Evolutionary conservation across 2,888 invertebrate species (phyloP).

Genomic region (Arge pagana): DNA sequence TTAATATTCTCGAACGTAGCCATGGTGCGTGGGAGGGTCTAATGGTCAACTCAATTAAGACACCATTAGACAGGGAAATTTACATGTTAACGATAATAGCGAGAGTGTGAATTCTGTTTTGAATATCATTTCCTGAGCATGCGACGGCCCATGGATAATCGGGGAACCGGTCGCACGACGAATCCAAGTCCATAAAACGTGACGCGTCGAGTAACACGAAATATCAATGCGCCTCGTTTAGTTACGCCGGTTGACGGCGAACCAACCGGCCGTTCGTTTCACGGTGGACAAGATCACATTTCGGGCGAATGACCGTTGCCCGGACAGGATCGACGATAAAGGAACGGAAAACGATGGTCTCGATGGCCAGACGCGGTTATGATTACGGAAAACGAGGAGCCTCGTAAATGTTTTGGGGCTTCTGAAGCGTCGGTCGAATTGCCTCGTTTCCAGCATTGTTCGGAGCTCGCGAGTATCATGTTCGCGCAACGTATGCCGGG

Average conservation of each 20-base stretch:
- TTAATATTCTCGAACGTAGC: conserved; percentile 37
- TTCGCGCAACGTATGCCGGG: too few relatives aligned
- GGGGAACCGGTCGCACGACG: too few relatives aligned
- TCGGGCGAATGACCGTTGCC: neutral
- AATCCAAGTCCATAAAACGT: neutral
- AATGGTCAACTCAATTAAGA: conserved; percentile 53
- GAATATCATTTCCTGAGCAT: conserved; percentile 15
- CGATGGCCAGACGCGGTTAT: conserved; percentile 1
- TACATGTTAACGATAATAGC: conserved; percentile 53
- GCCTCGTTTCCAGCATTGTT: conserved; percentile 4
- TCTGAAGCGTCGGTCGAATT: neutral
- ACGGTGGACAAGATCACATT: too few relatives aligned
- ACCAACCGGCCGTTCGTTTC: too few relatives aligned
- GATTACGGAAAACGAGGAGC: neutral
- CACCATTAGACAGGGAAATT: conserved; percentile 49
- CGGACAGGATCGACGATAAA: neutral
- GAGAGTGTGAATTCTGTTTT: conserved; percentile 43
- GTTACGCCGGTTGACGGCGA: too few relatives aligned
- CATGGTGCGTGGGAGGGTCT: conserved; percentile 42
- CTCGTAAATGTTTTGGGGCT: neutral
- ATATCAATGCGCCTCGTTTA: too few relatives aligned
- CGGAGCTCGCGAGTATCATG: conserved; percentile 6
- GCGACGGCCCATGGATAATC: neutral
- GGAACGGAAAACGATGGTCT: neutral
- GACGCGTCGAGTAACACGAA: neutral